Percentiles rank a stretch among this genome's conserved stretches.
Conservation (phyloP, 2,113 vertebrate genomes). For the Crotalus horridus region DNA sequence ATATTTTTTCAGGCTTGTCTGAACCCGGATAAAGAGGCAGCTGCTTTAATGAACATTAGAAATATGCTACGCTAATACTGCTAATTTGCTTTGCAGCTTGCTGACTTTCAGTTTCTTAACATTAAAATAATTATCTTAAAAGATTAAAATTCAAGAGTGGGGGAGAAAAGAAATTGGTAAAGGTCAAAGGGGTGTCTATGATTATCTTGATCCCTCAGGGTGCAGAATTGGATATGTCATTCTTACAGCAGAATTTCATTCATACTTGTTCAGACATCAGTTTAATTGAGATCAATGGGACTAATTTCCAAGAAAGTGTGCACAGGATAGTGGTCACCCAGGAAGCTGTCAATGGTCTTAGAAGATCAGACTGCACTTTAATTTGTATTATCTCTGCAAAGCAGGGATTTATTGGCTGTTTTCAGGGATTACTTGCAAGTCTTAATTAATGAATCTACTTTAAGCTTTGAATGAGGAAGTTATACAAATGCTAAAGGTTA, state of each 20-base stretch:
- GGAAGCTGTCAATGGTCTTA: background rate
- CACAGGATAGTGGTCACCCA: background rate
- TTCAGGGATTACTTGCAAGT: conserved; percentile 23
- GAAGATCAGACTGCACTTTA: background rate
- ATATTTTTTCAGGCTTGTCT: background rate
- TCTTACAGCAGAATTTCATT: background rate
- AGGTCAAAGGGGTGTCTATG: background rate
- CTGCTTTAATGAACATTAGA: background rate
- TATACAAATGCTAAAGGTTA: background rate
- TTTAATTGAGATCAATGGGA: background rate
- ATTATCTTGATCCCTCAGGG: background rate
- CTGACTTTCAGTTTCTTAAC: background rate
- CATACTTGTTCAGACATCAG: background rate
- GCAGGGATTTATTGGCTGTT: background rate
- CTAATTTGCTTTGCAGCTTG: background rate
- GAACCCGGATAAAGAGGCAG: background rate
- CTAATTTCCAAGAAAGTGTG: background rate
- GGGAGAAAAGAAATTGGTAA: background rate
- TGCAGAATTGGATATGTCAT: background rate
- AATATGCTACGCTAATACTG: background rate
- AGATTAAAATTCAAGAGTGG: background rate
- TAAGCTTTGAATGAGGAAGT: conserved; percentile 8
- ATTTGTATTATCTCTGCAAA: background rate
- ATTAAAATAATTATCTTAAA: background rate
- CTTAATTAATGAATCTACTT: conserved; percentile 42